Evolutionary conservation across 2,113 vertebrate species (phyloP), one percentile per base, ranked within the genome.

Genomic region (Panthera leo): DNA sequence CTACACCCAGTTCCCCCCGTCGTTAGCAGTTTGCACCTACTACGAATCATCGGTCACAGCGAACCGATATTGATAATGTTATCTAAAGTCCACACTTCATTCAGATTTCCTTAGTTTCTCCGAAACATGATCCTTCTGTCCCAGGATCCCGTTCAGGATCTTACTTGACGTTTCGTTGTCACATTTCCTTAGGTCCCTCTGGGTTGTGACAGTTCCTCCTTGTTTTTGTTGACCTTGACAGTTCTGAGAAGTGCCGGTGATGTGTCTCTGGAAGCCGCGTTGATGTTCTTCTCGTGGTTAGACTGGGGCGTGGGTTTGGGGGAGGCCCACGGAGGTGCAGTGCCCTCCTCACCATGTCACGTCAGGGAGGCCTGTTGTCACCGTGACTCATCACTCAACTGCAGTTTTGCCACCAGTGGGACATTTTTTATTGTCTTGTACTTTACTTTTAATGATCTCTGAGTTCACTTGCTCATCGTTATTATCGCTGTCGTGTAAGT

Each of bases 1-100:
- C 36, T 3, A 34, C 21, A 16, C 7, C n/a, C 39, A 1, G 31
- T 0, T 39, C 5, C 29, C 25, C 21, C 34, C n/a, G 8, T 27
- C 3, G 12, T 21, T 45, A 23, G 31, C n/a, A 18, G 27, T 14
- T 25, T 8, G 2, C 75, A 27, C 4, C 15, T 5, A 31, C 42
- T 7, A 13, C 1, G 75, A 31, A 34, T 16, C 53, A 9, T 39
- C 76, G 5, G 15, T 25, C 34, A 3, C 85, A 29, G 3, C 1
- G 23, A 65, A 14, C 48, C 76, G 2, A 25, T 12, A 5, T 13
- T 18, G 5, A 34, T 23, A 12, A 51, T 55, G 13, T 13, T 4
- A n/a, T 4, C 78, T 14, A 5, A 36, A 36, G 51, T 25, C 51
- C 68, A 73, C 9, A 7, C 67, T 70, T 39, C 27, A 21, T 19